Conservation (phyloP, 2,888 invertebrate species). For the Diplolepis rosae region DNA sequence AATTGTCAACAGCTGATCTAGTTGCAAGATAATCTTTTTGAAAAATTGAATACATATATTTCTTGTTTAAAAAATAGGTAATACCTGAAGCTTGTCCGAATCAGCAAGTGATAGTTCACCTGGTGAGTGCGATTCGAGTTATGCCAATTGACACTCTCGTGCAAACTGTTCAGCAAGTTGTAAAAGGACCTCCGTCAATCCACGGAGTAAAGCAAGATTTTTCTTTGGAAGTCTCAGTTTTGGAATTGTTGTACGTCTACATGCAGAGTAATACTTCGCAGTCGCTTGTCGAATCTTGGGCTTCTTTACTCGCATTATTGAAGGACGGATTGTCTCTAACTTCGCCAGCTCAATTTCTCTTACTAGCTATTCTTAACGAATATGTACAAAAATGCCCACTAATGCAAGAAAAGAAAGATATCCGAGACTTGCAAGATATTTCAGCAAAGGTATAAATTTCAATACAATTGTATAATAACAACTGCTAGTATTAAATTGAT, state of each 20-base stretch:
- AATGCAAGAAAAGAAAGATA: slow-evolving; percentile 86
- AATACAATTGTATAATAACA: background rate
- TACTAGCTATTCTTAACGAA: slow-evolving; percentile 87
- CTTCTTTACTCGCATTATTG: slow-evolving; percentile 83
- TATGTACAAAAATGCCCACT: slow-evolving; percentile 87
- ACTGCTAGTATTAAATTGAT: background rate
- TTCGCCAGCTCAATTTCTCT: slow-evolving; percentile 86
- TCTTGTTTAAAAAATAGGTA: slow-evolving; percentile 68
- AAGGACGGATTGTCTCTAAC: slow-evolving; percentile 83
- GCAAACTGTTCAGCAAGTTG: slow-evolving; percentile 86
- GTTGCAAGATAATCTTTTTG: slow-evolving; percentile 41
- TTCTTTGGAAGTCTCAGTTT: slow-evolving; percentile 84
- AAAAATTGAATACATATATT: background rate
- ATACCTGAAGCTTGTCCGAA: slow-evolving; percentile 80
- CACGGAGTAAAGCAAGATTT: slow-evolving; percentile 78
- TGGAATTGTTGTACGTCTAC: slow-evolving; percentile 86
- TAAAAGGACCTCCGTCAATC: slow-evolving; percentile 83
- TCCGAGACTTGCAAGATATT: slow-evolving; percentile 86
- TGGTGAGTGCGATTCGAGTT: slow-evolving; percentile 87
- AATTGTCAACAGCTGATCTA: background rate
- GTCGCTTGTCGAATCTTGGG: slow-evolving; percentile 86
- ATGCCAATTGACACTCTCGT: slow-evolving; percentile 90
- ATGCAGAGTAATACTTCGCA: slow-evolving; percentile 81
- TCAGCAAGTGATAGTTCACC: slow-evolving; percentile 85
- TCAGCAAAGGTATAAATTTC: slow-evolving; percentile 77